Conservation (phyloP, 2,797 vertebrate genomes). For the Loriculus beryllinus region DNA sequence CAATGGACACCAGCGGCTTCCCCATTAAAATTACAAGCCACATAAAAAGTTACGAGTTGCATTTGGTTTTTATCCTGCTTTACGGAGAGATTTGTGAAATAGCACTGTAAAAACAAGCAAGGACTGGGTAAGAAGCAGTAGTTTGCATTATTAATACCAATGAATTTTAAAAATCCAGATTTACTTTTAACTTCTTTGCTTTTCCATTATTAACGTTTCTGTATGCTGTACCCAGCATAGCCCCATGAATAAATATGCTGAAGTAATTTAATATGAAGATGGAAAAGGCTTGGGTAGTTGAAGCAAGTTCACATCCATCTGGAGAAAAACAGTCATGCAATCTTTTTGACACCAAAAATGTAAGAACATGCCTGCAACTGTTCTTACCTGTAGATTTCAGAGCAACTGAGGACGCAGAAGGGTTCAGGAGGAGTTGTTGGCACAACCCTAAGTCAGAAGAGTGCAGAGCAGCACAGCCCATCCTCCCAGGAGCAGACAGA, state of each 20-base stretch:
- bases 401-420: not conserved
- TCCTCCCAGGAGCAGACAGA: not conserved
- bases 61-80: not conserved
- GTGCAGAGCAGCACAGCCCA: not conserved
- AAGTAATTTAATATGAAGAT: slow-evolving; percentile 16
- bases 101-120: not conserved
- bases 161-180: slow-evolving; percentile 16
- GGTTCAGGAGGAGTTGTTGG: not conserved
- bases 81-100: not conserved
- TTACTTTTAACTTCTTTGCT: slow-evolving; percentile 29
- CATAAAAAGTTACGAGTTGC: not conserved
- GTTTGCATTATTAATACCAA: slow-evolving; percentile 35
- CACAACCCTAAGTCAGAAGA: not conserved
- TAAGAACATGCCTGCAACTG: not conserved
- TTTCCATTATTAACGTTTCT: slow-evolving; percentile 43
- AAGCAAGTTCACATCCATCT: not conserved
- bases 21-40: not conserved
- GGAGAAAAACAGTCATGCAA: not conserved
- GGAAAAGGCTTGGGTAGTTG: not conserved
- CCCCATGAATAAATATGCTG: not conserved
- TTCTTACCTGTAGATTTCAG: not conserved
- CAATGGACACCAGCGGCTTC: not conserved
- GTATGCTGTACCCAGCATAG: not conserved
- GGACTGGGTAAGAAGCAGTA: not conserved
- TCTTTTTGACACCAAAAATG: not conserved